Evolutionary conservation across 2,113 vertebrate genomes (phyloP).

Genomic region (Lota lota): DNA sequence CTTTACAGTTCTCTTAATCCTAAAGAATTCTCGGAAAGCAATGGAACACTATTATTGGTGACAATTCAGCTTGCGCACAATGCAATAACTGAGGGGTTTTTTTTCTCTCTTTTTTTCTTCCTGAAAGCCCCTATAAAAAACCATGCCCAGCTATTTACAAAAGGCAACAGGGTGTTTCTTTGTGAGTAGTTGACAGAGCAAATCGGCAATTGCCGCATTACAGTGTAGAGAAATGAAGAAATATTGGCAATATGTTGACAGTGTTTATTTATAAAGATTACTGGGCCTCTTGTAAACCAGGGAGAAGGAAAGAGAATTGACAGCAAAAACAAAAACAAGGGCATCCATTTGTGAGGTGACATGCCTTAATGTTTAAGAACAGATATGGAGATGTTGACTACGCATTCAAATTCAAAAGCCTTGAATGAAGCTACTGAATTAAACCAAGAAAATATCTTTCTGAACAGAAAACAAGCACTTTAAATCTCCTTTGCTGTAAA

Average conservation of each 20-base stretch:
- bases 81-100: constrained; percentile 31
- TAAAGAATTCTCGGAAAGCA: constrained; percentile 49
- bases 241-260: constrained; percentile 23
- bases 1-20: constrained; percentile 55
- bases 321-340: constrained; percentile 39
- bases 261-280: constrained; percentile 43
- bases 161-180: constrained; percentile 30
- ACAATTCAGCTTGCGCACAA: constrained; percentile 51
- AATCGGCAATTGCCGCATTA: constrained; percentile 39
- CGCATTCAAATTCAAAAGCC: constrained; percentile 35
- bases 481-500: constrained; percentile 28
- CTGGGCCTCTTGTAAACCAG: constrained; percentile 28
- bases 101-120: background rate
- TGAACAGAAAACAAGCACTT: constrained; percentile 23
- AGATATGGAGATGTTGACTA: constrained; percentile 27
- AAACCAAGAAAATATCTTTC: constrained; percentile 33
- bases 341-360: constrained; percentile 35
- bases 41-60: constrained; percentile 56
- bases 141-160: constrained; percentile 28
- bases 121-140: constrained; percentile 20
- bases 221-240: constrained; percentile 28
- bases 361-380: constrained; percentile 28
- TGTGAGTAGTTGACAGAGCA: constrained; percentile 34
- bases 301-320: constrained; percentile 19
- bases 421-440: constrained; percentile 28